Percentiles rank a stretch among this genome's conserved stretches.
These are phyloP conservation scores for Eugnorisma glareosa DNA, from an alignment of 2,888 invertebrate species.

Conservation along the genomic window DNA sequence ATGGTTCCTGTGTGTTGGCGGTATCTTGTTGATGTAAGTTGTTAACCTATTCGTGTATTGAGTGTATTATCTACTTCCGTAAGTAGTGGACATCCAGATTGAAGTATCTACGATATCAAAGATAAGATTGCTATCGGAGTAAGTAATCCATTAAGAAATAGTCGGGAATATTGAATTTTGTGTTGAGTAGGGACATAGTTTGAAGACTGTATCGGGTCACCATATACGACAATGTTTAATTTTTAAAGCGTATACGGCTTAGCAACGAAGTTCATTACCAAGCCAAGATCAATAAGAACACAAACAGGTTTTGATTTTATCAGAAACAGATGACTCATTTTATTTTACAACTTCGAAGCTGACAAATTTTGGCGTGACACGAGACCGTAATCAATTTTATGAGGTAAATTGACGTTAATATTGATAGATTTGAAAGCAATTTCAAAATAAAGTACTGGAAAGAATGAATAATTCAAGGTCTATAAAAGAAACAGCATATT, in stretches of 20 bases:
- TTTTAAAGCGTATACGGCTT: constrained; percentile 32
- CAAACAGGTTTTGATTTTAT: constrained; percentile 53
- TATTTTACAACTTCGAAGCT: constrained; percentile 43
- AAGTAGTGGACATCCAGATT: constrained; percentile 2
- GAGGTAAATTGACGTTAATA: constrained; percentile 39
- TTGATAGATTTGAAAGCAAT: constrained; percentile 37
- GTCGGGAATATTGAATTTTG: constrained; percentile 23
- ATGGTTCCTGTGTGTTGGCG: constrained; percentile 88
- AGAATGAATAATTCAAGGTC: constrained; percentile 28
- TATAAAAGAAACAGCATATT: constrained; percentile 20
- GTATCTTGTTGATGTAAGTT: constrained; percentile 87
- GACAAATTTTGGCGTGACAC: constrained; percentile 51
- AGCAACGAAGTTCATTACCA: constrained; percentile 53
- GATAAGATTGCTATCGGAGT: constrained; percentile 31
- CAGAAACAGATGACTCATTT: constrained; percentile 45
- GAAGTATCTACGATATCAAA: not conserved
- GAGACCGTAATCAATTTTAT: constrained; percentile 43
- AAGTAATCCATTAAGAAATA: constrained; percentile 37
- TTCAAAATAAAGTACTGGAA: constrained; percentile 12
- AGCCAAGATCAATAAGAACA: constrained; percentile 38
- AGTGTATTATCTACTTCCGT: constrained; percentile 3
- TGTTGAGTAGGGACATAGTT: not conserved
- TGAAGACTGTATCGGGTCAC: not conserved
- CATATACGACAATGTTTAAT: constrained; percentile 1
- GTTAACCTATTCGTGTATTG: constrained; percentile 26